phyloP scores from a whole-genome alignment of 1,140 invertebrate species.

The Camponotus pennsylvanicus region DNA sequence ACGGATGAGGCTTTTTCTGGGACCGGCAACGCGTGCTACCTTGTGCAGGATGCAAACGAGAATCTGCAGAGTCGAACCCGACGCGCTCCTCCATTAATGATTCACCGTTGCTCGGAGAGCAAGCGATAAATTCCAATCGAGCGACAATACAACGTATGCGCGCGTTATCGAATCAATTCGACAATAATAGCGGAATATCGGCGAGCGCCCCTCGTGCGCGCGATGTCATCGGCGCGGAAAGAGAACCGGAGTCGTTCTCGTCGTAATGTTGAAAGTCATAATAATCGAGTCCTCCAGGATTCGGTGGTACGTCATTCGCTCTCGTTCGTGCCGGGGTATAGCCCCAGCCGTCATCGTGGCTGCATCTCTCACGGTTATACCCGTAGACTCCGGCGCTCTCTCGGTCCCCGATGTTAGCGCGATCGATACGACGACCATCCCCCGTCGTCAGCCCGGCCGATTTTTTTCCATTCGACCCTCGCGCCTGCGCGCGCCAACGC shows the following conservation, averaged over 20 bases:
- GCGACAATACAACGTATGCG: neutral
- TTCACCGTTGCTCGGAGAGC: neutral
- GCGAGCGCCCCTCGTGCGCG: neutral
- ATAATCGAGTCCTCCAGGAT: slow-evolving; percentile 24
- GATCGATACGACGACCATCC: slow-evolving; percentile 84
- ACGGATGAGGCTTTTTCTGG: slow-evolving; percentile 59
- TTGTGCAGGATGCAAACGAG: slow-evolving; percentile 24
- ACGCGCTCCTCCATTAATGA: slow-evolving; percentile 18
- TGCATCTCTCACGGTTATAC: slow-evolving; percentile 63
- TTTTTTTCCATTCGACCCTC: slow-evolving; percentile 83
- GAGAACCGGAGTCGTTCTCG: no score
- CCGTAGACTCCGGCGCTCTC: slow-evolving; percentile 63
- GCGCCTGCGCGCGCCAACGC: slow-evolving; percentile 78
- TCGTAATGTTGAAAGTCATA: neutral
- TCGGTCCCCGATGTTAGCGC: slow-evolving; percentile 81
- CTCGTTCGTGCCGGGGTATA: slow-evolving; percentile 10
- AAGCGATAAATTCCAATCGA: slow-evolving; percentile 12
- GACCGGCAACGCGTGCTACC: slow-evolving; percentile 46
- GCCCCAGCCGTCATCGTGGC: slow-evolving; percentile 49
- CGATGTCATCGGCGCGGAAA: neutral
- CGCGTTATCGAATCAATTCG: slow-evolving; percentile 33
- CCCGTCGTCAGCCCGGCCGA: slow-evolving; percentile 79
- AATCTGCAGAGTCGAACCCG: neutral
- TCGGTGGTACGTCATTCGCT: slow-evolving; percentile 26
- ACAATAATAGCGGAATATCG: slow-evolving; percentile 10